These are phyloP conservation scores for Pterobdella sp. DNA, from an alignment of 2,888 invertebrate genomes.

Conservation along the genomic window DNA sequence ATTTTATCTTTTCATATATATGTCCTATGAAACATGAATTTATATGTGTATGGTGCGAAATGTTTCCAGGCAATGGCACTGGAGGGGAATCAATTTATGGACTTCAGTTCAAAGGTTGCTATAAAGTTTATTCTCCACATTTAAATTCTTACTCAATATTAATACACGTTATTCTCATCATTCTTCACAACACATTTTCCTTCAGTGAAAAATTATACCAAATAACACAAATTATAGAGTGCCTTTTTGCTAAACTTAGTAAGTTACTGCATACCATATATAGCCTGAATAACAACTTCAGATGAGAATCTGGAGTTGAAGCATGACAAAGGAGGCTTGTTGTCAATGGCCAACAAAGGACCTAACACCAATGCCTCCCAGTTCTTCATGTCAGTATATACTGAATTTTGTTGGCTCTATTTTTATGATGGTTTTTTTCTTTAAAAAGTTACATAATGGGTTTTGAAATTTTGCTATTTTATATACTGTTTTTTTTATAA, in stretches of 20 bases:
- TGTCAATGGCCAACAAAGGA: conserved; percentile 97
- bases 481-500: too few species aligned
- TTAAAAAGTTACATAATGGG: too few species aligned
- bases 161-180: not conserved
- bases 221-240: too few species aligned
- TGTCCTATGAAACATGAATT: not conserved
- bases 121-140: not conserved
- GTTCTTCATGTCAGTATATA: conserved; percentile 88
- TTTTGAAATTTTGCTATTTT: too few species aligned
- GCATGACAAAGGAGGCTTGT: conserved; percentile 78
- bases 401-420: not conserved
- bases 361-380: conserved; percentile 96
- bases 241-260: too few species aligned
- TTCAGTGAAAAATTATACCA: too few species aligned
- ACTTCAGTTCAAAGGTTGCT: conserved; percentile 73
- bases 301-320: conserved; percentile 85
- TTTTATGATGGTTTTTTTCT: not conserved
- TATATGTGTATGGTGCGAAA: not conserved
- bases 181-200: not conserved
- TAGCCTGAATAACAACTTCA: too few species aligned
- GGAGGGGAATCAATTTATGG: conserved; percentile 98
- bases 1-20: not conserved
- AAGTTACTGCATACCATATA: too few species aligned
- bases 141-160: not conserved
- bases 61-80: conserved; percentile 74